Evolutionary conservation across 2,888 invertebrate species (phyloP).

Genomic region (Mythimna loreyi): DNA sequence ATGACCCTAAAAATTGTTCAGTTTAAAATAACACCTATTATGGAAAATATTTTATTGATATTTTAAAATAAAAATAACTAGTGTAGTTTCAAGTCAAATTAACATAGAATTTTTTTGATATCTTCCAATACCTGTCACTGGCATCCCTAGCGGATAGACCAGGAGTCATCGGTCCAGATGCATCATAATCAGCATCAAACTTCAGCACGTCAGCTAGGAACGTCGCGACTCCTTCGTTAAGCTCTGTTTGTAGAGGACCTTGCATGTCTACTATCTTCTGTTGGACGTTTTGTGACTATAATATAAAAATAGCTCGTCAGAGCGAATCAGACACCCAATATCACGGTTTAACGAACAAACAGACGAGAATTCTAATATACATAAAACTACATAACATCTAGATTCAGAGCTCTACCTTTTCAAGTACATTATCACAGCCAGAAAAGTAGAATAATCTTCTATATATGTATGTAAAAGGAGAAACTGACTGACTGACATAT

Average conservation of each 20-base stretch:
- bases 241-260: conserved; percentile 93
- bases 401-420: not conserved
- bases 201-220: conserved; percentile 92
- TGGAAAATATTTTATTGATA: not conserved
- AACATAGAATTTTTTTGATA: not conserved
- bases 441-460: not conserved
- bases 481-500: too few species aligned
- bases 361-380: not conserved
- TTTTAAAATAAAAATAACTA: not conserved
- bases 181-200: conserved; percentile 94
- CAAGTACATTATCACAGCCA: not conserved
- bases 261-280: conserved; percentile 93
- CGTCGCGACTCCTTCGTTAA: conserved; percentile 93
- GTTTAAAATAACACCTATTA: not conserved
- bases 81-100: not conserved
- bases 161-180: conserved; percentile 95
- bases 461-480: too few species aligned
- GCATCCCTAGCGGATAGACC: conserved; percentile 96
- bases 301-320: conserved; percentile 1
- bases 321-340: not conserved
- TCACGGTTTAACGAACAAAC: not conserved
- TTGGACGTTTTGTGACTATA: conserved; percentile 92
- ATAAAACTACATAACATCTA: too few species aligned
- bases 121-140: conserved; percentile 92
- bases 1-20: conserved; percentile 87